Conservation (phyloP, 2,888 invertebrate genomes). For the Erpobdella octoculata region DNA sequence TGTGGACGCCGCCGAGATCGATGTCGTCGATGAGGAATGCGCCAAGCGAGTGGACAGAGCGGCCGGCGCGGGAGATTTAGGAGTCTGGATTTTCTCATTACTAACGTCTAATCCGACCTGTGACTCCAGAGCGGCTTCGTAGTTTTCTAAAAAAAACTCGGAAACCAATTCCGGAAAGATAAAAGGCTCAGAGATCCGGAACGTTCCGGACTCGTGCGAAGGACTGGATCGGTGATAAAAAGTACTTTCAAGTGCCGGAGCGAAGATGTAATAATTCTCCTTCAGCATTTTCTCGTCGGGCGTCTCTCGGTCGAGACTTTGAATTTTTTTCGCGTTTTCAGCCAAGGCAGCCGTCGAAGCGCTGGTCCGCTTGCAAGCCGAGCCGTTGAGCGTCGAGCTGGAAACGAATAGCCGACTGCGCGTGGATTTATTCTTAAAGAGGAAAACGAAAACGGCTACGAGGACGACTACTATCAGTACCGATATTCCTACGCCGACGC, state of each 20-base stretch:
- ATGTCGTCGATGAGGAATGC: neutral
- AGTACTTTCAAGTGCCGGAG: neutral
- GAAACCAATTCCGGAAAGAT: neutral
- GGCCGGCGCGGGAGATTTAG: too few relatives aligned
- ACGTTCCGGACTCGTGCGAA: neutral
- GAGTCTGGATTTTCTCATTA: too few relatives aligned
- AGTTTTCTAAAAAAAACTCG: too few relatives aligned
- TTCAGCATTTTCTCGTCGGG: neutral
- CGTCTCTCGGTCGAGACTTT: neutral
- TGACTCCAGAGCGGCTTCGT: too few relatives aligned
- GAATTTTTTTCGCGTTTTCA: neutral
- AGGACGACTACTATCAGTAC: neutral
- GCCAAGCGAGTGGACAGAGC: neutral
- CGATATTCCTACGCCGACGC: neutral
- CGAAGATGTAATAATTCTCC: constrained; percentile 10
- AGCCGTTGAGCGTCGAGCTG: neutral
- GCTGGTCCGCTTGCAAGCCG: neutral
- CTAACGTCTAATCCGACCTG: too few relatives aligned
- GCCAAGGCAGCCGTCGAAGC: neutral
- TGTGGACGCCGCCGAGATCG: neutral
- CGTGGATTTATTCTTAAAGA: neutral
- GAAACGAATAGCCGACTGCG: neutral
- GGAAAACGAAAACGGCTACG: neutral
- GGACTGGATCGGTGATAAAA: neutral
- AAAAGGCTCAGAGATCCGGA: neutral